Evolutionary conservation across 2,797 vertebrate genomes (phyloP), one percentile per base, ranked within the genome.

Genomic region (Apodemus agrarius): DNA sequence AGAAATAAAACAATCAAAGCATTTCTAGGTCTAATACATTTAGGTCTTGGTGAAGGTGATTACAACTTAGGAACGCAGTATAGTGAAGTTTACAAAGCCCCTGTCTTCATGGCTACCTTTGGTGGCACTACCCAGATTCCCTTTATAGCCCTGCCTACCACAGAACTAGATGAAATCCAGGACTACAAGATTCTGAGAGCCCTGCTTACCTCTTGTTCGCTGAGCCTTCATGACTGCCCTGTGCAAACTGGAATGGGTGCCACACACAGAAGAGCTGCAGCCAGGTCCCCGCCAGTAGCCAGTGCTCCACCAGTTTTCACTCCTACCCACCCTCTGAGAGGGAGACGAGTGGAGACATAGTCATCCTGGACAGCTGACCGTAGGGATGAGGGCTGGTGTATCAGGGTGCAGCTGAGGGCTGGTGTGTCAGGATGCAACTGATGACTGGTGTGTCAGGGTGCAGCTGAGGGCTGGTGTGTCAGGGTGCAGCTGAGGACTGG

Each of bases 281-380:
- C 34, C 37, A 46, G 40, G 29, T 81, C 89, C 37, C 90, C 21
- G 65, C 17, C 8, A 14, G 5, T 22, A 85, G 31, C 2, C 84
- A 19, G 12, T 43, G 37, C 61, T 37, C 59, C 12, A 12, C 31
- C 49, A 2, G 24, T 79, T 37, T 86, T 91, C 67, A 82, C 54
- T 40, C 34, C 17, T 85, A 22, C 91, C 37, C 17, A 11, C 40
- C 40, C 29, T 93, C 9, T 26, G 65, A 87, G 82, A 84, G 61
- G 37, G 52, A 85, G 91, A 90, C 79, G 24, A 81, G 13, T 34
- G 43, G 78, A 89, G 75, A 79, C 11, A 34, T 63, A 67, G 86
- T 91, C 40, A 54, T 11, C 54, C 21, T 52, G 86, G 95, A 29
- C 72, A 75, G 52, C 75, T 95, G 90, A 61, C 78, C 84, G 88